Evolutionary conservation across 2,113 vertebrate species (phyloP), one percentile per base, ranked within the genome.

Genomic region (Mormyrus lacerda): DNA sequence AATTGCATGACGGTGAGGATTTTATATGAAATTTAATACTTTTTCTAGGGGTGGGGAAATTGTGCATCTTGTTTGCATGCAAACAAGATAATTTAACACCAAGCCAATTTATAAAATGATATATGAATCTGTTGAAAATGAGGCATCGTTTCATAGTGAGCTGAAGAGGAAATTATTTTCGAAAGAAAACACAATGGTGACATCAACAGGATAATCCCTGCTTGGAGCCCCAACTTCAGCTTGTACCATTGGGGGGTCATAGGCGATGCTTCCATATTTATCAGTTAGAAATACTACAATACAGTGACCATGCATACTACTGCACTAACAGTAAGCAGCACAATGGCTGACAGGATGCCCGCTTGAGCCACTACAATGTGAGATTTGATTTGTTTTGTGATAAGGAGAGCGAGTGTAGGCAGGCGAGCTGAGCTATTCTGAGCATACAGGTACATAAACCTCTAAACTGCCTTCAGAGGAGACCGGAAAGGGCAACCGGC

Each of bases 251-350:
- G 35, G 17, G 3, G 35, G 31, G 69, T 35, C 35, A 39, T 13
- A 39, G 69, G 35, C 42, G 13, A 42, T 42, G 13, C 35, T 42
- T 76, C 15, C 13, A 76, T 17, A 76, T 2, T 76, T 17, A 19
- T 76, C 6, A 76, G 8, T 76, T 4, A 15, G 73, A 42, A 76
- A 76, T 6, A 17, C n/a, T n/a, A n/a, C n/a, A n/a, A n/a, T 31
- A 88, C 91, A 91, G 92, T 92, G 93, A 91, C 92, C 87, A 90
- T 88, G 91, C 88, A 91, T 45, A 19, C 21, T 90, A 92, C 91
- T 27, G 88, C 89, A 19, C 35, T 92, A 92, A 93, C 90, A 53
- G 55, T 88, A 88, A 76, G 88, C 24, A 88, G 91, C 92, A 89
- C 35, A 87, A 24, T 0, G 87, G 90, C 85, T 53, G 82, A 90